Evolutionary conservation across 2,888 invertebrate genomes (phyloP), one percentile per base, ranked within the genome.

Genomic region (Smittia sp.): DNA sequence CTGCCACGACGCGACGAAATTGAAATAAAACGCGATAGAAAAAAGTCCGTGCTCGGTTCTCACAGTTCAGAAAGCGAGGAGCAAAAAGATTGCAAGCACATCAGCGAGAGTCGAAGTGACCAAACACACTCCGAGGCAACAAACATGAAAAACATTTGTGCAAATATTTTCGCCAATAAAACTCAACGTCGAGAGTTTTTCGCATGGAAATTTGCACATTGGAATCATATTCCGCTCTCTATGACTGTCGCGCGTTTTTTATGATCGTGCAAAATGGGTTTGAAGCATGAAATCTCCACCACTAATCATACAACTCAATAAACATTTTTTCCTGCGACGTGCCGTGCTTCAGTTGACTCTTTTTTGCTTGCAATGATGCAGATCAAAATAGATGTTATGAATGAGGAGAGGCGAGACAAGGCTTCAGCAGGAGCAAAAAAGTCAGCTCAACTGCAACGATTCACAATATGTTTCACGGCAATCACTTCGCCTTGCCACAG

Each of bases 251-350:
- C 11, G 15, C 11, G 46, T 46, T 11, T 46, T 46, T 46, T 46
- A 46, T 46, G 46, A n/a, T 46, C 18, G 58, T 4, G 58, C 1
- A 18, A 58, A 58, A 58, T 58, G 58, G 22, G 7, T 9, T 22
- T 58, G 58, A 58, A 58, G 58, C 58, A 58, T n/a, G 20, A 58
- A 58, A 58, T 58, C 58, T 58, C 67, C 32, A 46, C 67, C 67
- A 67, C 67, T 67, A 67, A 67, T 67, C 67, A 67, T 67, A 67
- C 41, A 67, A 32, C 67, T 67, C 67, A 67, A 67, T 67, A 67
- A 67, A 38, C 66, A 27, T 41, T 22, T 32, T 27, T 67, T 41
- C 24, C 18, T 58, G 3, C 22, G 18, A 20, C 58, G 18, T 18
- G 58, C n/a, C 52, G 22, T 58, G n/a, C 58, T 2, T 20, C 22